Percentiles rank a stretch among this genome's conserved stretches.
phyloP scores from a whole-genome alignment of 2,888 invertebrate species.

The Geotrupes spiniger region DNA sequence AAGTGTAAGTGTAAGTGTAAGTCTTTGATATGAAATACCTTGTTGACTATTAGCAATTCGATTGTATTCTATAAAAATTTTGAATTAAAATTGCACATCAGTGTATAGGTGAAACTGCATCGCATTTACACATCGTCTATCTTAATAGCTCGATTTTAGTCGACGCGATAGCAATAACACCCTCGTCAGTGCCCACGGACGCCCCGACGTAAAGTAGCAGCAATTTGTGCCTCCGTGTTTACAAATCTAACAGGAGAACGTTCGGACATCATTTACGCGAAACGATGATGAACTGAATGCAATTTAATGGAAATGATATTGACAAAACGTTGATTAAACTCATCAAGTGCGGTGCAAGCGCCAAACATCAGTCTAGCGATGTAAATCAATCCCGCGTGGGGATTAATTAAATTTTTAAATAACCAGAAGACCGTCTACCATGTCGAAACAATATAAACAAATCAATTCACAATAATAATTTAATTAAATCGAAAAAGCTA shows the following conservation, averaged over 20 bases:
- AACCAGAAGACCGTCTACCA: constrained; percentile 30
- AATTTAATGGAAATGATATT: constrained; percentile 27
- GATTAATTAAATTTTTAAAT: constrained; percentile 31
- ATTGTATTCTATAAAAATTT: no score
- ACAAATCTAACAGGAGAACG: not conserved
- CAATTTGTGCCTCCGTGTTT: not conserved
- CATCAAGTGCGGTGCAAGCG: constrained; percentile 26
- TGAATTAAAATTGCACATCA: no score
- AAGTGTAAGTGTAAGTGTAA: no score
- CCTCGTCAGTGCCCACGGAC: no score
- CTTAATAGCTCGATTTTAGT: no score
- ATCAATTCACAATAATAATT: constrained; percentile 34
- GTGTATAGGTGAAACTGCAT: no score
- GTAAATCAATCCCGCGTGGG: constrained; percentile 22
- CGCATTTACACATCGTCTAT: no score
- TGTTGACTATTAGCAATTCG: no score
- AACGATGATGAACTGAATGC: constrained; percentile 14
- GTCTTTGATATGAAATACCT: no score
- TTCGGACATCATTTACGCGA: constrained; percentile 9
- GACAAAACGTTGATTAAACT: constrained; percentile 29
- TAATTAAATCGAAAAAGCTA: constrained; percentile 32
- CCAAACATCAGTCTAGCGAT: constrained; percentile 19
- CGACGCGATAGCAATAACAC: no score
- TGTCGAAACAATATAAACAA: constrained; percentile 32
- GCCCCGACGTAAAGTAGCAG: no score